Evolutionary conservation across 2,797 vertebrate genomes (phyloP), one percentile per base, ranked within the genome.

Genomic region (Cygnus olor): DNA sequence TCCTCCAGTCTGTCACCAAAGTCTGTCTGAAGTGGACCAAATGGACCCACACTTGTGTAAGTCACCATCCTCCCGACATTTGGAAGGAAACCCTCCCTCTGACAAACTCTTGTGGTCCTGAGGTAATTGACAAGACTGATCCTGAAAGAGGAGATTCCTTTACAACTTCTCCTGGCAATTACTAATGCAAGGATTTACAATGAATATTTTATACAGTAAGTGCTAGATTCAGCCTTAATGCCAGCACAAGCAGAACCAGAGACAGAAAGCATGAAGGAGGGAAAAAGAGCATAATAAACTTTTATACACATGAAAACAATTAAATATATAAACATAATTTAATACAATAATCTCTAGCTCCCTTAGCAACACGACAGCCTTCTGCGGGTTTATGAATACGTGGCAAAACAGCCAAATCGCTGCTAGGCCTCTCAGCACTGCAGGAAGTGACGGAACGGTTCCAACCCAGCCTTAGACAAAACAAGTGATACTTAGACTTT

Each of bases 381-480:
- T 85, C 70, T 61, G 45, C 27, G 40, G 72, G 66, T 51, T 93
- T 85, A 65, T 12, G 21, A 93, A 44, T 44, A 44, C 60, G 63
- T 64, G 63, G 68, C 58, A 94, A 88, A 76, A 53, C 66, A 81
- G 91, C n/a, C 91, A 84, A 63, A 51, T 81, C 42, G 14, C 73
- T 94, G 89, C 34, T 68, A 91, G 70, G 54, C 45, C 78, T 81
- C 85, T 53, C 69, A 80, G 51, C 18, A 3, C 58, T 86, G 15
- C 90, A 88, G 83, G 90, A 94, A 93, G 81, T 56, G 16, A 87
- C 4, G 70, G 81, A 90, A 78, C 34, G 63, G 70, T 32, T 96
- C 83, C 83, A 90, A 76, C 3, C 21, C 32, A 32, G 85, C 70
- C 76, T 93, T 73, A 94, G 77, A 94, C 91, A 95, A 94, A 95